A percentile compares a stretch with the other conserved stretches of the same genome.
These are phyloP conservation scores for Epistrophella euchroma DNA, from an alignment of 2,888 invertebrate species.

Conservation along the genomic window DNA sequence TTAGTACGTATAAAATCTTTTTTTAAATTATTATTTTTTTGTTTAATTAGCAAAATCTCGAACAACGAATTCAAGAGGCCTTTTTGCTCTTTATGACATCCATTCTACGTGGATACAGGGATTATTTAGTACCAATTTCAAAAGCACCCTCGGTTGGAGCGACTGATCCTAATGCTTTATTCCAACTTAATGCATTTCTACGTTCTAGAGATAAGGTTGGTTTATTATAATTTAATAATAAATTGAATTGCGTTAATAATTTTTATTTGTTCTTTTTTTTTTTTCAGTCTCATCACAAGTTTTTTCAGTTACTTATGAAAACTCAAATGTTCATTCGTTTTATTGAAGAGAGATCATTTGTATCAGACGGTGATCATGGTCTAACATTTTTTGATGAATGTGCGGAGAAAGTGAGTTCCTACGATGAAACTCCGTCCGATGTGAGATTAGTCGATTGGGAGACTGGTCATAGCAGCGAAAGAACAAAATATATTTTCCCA, in stretches of 20 bases:
- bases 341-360: constrained; percentile 99
- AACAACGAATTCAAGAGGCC: constrained; percentile 98
- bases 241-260: background rate
- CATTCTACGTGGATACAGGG: constrained; percentile 94
- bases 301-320: constrained; percentile 94
- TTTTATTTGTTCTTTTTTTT: background rate
- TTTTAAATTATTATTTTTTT: constrained; percentile 7
- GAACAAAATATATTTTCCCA: constrained; percentile 97
- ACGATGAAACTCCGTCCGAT: constrained; percentile 85
- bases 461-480: constrained; percentile 91
- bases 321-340: constrained; percentile 99
- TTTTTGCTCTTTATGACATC: constrained; percentile 98
- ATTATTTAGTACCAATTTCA: constrained; percentile 95
- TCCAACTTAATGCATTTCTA: constrained; percentile 95
- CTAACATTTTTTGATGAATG: constrained; percentile 99
- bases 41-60: constrained; percentile 90
- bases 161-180: constrained; percentile 97
- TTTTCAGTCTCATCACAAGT: constrained; percentile 90
- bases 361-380: constrained; percentile 98
- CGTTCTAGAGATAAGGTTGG: constrained; percentile 92
- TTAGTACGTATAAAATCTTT: background rate
- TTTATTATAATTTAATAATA: background rate
- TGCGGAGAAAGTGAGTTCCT: constrained; percentile 89
- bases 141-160: constrained; percentile 96
- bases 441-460: constrained; percentile 92